These are phyloP conservation scores for Bufo bufo DNA, from an alignment of 2,113 vertebrate genomes.

Conservation along the genomic window DNA sequence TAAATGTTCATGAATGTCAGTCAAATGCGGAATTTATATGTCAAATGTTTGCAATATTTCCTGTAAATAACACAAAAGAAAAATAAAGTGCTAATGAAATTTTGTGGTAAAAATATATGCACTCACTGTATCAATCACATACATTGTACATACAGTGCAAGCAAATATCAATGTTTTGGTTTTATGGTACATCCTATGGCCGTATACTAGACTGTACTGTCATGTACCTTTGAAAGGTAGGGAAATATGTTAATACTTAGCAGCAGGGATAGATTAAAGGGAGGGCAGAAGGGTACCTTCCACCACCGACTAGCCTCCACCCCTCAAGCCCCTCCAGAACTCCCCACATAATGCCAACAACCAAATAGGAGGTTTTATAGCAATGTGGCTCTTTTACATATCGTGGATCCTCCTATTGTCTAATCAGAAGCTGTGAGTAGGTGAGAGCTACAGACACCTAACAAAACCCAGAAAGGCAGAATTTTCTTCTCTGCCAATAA, in stretches of 20 bases:
- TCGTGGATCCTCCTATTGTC: too few relatives aligned
- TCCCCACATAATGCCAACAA: neutral
- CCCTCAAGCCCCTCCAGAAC: neutral
- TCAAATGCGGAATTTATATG: conserved; percentile 93
- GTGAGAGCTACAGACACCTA: too few relatives aligned
- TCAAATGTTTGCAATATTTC: conserved; percentile 86
- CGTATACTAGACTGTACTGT: neutral
- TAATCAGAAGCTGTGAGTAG: too few relatives aligned
- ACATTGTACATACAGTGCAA: neutral
- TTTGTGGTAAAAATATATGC: conserved; percentile 52
- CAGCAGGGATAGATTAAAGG: neutral
- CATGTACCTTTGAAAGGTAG: neutral
- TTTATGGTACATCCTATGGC: neutral
- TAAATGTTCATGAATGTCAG: conserved; percentile 97
- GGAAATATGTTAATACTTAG: neutral
- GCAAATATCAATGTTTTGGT: neutral
- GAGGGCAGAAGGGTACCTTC: neutral
- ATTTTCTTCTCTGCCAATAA: too few relatives aligned
- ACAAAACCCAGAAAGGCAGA: too few relatives aligned
- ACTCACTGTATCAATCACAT: neutral
- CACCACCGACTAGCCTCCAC: neutral
- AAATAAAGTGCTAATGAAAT: conserved; percentile 66
- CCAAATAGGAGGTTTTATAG: too few relatives aligned
- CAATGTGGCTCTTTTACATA: too few relatives aligned
- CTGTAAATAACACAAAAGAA: conserved; percentile 75